Evolutionary conservation across 2,113 vertebrate genomes (phyloP).

Genomic region (Chloroceryle aenea): DNA sequence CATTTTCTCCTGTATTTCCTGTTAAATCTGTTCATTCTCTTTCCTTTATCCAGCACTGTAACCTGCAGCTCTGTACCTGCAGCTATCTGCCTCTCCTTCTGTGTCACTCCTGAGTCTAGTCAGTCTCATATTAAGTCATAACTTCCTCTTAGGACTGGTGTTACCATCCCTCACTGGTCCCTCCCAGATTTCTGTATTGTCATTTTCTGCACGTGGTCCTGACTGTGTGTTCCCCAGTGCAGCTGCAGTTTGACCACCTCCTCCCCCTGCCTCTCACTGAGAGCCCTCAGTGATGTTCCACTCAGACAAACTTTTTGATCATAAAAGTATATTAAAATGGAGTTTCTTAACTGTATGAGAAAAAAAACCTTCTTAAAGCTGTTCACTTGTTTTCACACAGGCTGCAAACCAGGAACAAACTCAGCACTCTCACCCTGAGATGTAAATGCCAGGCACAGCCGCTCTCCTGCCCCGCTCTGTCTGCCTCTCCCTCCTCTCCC

Average conservation of each 20-base stretch:
- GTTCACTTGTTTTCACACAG: background rate
- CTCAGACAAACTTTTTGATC: background rate
- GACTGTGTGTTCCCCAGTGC: accelerated
- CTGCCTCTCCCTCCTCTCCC: background rate
- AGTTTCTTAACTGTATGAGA: background rate
- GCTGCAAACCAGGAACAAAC: background rate
- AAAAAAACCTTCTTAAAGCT: background rate
- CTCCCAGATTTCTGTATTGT: background rate
- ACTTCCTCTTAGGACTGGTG: background rate
- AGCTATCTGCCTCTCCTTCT: background rate
- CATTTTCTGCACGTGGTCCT: background rate
- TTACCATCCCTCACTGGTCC: background rate
- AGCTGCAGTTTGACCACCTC: background rate
- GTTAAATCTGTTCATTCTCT: background rate
- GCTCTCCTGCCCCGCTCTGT: background rate
- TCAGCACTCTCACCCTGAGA: background rate
- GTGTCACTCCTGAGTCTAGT: background rate
- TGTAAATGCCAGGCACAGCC: background rate
- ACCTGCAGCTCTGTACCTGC: background rate
- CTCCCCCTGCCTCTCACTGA: background rate
- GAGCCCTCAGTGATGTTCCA: background rate
- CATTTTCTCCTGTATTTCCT: background rate
- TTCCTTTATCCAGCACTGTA: background rate
- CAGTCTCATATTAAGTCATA: background rate
- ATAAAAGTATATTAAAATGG: background rate